Percentiles rank a stretch among this genome's conserved stretches.
phyloP scores from a whole-genome alignment of 2,797 vertebrate genomes.

The Varecia variegata region DNA sequence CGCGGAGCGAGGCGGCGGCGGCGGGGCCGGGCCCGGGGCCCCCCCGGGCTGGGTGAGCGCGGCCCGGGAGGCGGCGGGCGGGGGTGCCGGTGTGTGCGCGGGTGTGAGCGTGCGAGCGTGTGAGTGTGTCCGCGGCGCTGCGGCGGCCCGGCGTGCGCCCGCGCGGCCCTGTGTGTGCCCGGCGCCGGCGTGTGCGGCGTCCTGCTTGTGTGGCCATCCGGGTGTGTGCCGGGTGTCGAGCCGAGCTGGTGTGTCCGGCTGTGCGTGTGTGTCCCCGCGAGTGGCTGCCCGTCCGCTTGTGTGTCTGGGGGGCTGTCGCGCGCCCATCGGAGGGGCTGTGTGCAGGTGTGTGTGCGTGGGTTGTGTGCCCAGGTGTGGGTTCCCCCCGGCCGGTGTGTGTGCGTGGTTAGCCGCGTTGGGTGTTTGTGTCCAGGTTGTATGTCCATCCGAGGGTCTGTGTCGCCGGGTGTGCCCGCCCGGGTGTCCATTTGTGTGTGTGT shows the following conservation, averaged over 20 bases:
- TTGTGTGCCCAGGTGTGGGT: constrained; percentile 72
- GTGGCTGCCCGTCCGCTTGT: constrained; percentile 20
- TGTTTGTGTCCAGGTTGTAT: constrained; percentile 34
- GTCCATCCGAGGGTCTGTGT: constrained; percentile 46
- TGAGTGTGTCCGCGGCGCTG: constrained; percentile 71
- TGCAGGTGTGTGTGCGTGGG: constrained; percentile 79
- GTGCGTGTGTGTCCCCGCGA: neutral
- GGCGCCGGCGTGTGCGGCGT: constrained; percentile 64
- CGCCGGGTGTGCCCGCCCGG: constrained; percentile 65
- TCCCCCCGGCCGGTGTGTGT: neutral
- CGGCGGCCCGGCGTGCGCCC: constrained; percentile 69
- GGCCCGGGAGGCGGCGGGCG: constrained; percentile 42
- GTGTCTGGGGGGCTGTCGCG: constrained; percentile 61
- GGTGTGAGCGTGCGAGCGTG: constrained; percentile 59
- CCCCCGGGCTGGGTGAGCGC: constrained; percentile 68
- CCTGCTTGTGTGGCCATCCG: constrained; percentile 64
- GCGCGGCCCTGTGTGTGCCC: constrained; percentile 70
- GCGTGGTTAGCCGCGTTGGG: constrained; percentile 34
- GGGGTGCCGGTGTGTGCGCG: constrained; percentile 48
- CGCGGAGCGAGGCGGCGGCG: constrained; percentile 72
- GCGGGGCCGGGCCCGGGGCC: constrained; percentile 65
- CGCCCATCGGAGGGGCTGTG: constrained; percentile 68
- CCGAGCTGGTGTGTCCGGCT: constrained; percentile 32
- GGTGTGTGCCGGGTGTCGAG: constrained; percentile 60
- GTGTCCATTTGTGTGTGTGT: constrained; percentile 57